Evolutionary conservation across 1,140 invertebrate genomes (phyloP).

Genomic region (Tyrophagus putrescentiae): DNA sequence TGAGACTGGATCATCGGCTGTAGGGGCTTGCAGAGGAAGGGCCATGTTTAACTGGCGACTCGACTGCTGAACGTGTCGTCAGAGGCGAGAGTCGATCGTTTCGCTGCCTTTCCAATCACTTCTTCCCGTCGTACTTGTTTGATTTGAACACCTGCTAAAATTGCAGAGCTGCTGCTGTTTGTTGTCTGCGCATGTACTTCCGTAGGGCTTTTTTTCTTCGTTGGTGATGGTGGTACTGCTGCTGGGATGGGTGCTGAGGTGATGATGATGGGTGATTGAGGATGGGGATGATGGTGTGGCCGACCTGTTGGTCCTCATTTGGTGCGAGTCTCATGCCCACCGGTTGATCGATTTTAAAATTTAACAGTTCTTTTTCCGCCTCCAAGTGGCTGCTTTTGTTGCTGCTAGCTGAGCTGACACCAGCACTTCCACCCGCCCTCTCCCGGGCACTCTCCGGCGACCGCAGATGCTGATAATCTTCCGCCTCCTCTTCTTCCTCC

Average conservation of each 20-base stretch:
- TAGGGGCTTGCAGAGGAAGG: conserved; percentile 67
- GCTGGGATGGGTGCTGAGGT: too few species aligned
- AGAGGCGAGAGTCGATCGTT: too few species aligned
- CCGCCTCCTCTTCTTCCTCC: conserved; percentile 18
- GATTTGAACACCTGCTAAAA: too few species aligned
- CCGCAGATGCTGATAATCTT: conserved; percentile 4
- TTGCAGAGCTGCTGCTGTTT: too few species aligned
- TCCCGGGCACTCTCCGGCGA: not conserved
- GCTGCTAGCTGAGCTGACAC: not conserved
- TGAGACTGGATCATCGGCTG: conserved; percentile 43
- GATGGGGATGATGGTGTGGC: too few species aligned
- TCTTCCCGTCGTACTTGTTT: too few species aligned
- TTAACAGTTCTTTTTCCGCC: conserved; percentile 32
- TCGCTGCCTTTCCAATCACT: not conserved
- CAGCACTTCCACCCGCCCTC: not conserved
- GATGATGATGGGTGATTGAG: too few species aligned
- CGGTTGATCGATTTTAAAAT: conserved; percentile 43
- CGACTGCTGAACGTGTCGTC: too few species aligned
- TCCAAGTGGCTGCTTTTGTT: conserved; percentile 23
- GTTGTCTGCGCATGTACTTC: not conserved
- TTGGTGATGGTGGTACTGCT: too few species aligned
- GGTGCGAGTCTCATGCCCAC: conserved; percentile 39
- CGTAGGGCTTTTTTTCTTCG: not conserved
- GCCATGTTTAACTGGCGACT: conserved; percentile 40
- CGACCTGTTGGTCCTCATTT: not conserved